A percentile compares a stretch with the other conserved stretches of the same genome.
Evolutionary conservation across 2,888 invertebrate genomes (phyloP).

Genomic region (Scaptomyza flava): DNA sequence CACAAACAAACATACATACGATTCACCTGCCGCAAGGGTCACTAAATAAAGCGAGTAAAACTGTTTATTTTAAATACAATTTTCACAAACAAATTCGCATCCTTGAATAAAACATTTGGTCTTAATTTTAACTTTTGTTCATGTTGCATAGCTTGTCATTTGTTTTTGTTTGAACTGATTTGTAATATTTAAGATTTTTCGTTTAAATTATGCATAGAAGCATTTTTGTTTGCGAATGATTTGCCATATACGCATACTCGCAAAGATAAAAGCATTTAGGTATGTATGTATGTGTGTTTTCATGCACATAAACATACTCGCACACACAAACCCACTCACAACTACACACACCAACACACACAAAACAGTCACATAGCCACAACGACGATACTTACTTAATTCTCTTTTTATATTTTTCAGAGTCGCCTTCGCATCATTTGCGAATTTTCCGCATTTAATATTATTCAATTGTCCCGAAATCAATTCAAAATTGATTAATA

Average conservation of each 20-base stretch:
- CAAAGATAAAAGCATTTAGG: conserved; percentile 24
- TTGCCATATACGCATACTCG: conserved; percentile 49
- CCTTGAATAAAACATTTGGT: background rate
- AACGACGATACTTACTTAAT: conserved; percentile 73
- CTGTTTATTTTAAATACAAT: conserved; percentile 7
- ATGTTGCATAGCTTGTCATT: conserved; percentile 5
- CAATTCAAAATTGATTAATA: conserved; percentile 38
- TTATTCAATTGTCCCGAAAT: conserved; percentile 51
- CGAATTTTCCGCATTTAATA: conserved; percentile 72
- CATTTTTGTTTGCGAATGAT: conserved; percentile 60
- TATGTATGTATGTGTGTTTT: conserved; percentile 20
- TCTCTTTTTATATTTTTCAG: conserved; percentile 59
- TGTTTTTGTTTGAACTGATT: conserved; percentile 17
- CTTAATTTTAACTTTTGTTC: conserved; percentile 5
- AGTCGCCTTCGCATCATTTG: conserved; percentile 66
- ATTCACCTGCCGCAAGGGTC: conserved; percentile 42
- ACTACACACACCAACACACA: conserved; percentile 15
- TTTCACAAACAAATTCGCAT: conserved; percentile 2
- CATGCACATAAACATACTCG: conserved; percentile 42
- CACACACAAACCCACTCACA: conserved; percentile 23
- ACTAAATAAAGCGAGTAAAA: conserved; percentile 7
- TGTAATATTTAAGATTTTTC: conserved; percentile 33
- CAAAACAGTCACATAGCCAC: conserved; percentile 49
- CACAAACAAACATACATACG: conserved; percentile 1
- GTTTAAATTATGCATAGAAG: conserved; percentile 54